These are phyloP conservation scores for Dinocampus coccinellae DNA, from an alignment of 2,888 invertebrate species.

Conservation along the genomic window DNA sequence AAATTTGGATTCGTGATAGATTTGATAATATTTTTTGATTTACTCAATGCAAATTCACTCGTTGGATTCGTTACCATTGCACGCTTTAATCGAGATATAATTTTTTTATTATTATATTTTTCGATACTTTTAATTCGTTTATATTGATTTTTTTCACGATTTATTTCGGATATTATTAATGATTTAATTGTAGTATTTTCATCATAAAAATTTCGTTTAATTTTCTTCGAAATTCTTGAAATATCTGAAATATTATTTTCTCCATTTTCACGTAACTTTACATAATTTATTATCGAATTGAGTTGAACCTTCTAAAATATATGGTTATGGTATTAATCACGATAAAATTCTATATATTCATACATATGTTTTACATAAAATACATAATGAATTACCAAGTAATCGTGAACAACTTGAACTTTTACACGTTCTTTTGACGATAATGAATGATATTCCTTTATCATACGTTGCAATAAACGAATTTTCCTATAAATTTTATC, in stretches of 20 bases:
- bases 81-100: background rate
- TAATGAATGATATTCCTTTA: slow-evolving; percentile 55
- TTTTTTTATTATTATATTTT: slow-evolving; percentile 8
- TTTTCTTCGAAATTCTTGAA: background rate
- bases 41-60: background rate
- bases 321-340: background rate
- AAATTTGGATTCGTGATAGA: too few species aligned
- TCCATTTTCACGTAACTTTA: slow-evolving; percentile 46
- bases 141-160: slow-evolving; percentile 42
- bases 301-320: slow-evolving; percentile 48
- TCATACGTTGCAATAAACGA: slow-evolving; percentile 50
- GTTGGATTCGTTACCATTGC: background rate
- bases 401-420: slow-evolving; percentile 58
- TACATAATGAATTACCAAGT: slow-evolving; percentile 51
- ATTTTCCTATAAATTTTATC: slow-evolving; percentile 52
- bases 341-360: background rate
- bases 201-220: background rate
- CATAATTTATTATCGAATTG: slow-evolving; percentile 48
- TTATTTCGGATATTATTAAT: background rate
- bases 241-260: slow-evolving; percentile 10
- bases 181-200: background rate
- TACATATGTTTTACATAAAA: background rate
- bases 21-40: too few species aligned
- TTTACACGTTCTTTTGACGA: slow-evolving; percentile 53
- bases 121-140: slow-evolving; percentile 30